These are phyloP conservation scores for Synchiropus splendidus DNA, from an alignment of 2,113 vertebrate genomes.

Conservation along the genomic window DNA sequence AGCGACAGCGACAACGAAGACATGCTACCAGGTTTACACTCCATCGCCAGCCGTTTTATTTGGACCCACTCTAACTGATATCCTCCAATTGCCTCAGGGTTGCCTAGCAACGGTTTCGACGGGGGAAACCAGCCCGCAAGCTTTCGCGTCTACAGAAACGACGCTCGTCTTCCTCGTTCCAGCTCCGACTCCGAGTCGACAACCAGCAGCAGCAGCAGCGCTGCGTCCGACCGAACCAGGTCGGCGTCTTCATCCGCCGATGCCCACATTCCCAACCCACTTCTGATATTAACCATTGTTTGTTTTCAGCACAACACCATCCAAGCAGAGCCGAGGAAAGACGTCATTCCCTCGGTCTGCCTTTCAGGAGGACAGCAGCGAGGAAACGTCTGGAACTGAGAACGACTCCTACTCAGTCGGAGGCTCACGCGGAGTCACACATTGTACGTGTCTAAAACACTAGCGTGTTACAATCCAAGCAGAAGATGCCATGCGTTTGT, in stretches of 20 bases:
- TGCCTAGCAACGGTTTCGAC: slow-evolving; percentile 92
- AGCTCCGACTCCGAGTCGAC: slow-evolving; percentile 96
- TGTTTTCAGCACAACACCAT: slow-evolving; percentile 83
- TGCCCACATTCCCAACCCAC: too few species aligned
- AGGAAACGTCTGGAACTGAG: slow-evolving; percentile 94
- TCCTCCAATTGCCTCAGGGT: slow-evolving; percentile 55
- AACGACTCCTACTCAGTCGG: slow-evolving; percentile 94
- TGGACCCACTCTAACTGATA: too few species aligned
- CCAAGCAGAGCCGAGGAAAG: slow-evolving; percentile 93
- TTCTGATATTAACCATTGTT: neutral
- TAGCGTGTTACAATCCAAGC: too few species aligned
- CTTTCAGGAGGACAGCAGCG: slow-evolving; percentile 95
- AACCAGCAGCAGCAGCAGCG: slow-evolving; percentile 94
- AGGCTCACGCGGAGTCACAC: slow-evolving; percentile 80
- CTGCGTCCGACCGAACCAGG: slow-evolving; percentile 96
- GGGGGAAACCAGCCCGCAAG: slow-evolving; percentile 88
- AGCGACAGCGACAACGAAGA: slow-evolving; percentile 84
- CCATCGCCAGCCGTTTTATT: neutral
- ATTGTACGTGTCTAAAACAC: slow-evolving; percentile 66
- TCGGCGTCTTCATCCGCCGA: slow-evolving; percentile 21
- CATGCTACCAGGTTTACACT: slow-evolving; percentile 53
- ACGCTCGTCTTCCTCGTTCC: slow-evolving; percentile 88
- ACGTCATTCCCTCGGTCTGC: slow-evolving; percentile 87
- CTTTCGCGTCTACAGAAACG: slow-evolving; percentile 91
- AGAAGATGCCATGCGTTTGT: too few species aligned